Conservation (phyloP, 2,797 vertebrate genomes). For the Sebastes reedi region DNA sequence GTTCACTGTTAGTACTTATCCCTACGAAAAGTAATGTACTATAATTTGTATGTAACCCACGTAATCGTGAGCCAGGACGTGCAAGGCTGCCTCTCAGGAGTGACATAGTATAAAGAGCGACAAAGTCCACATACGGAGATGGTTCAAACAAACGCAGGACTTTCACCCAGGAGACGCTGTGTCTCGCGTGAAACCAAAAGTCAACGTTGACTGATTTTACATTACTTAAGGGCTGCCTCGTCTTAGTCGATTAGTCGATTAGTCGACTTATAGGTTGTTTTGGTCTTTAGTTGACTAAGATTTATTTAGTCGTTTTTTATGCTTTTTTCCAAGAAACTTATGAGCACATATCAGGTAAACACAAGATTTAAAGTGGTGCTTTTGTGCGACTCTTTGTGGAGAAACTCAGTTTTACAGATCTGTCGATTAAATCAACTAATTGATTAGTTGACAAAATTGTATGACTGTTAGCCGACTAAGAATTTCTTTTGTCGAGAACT, state of each 20-base stretch:
- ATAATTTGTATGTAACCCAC: background rate
- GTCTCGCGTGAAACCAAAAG: background rate
- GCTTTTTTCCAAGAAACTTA: too few species aligned
- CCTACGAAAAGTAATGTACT: background rate
- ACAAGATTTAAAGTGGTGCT: too few species aligned
- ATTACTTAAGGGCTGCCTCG: background rate
- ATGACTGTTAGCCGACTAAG: accelerated
- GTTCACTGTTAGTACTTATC: background rate
- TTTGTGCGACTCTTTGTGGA: too few species aligned
- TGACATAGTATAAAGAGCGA: background rate
- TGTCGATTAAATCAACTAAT: too few species aligned
- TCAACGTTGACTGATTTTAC: background rate
- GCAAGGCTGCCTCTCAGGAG: background rate
- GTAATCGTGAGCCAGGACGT: background rate
- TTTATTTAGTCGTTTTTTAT: background rate
- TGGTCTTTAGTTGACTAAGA: background rate
- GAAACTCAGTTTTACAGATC: too few species aligned
- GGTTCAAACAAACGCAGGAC: background rate
- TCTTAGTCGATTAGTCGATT: too few species aligned
- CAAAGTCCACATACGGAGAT: background rate
- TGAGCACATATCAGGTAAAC: too few species aligned
- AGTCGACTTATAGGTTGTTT: accelerated
- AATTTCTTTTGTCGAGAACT: too few species aligned
- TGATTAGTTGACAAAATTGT: too few species aligned
- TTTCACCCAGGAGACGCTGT: background rate